These are phyloP conservation scores for Hoplodrina ambigua DNA, from an alignment of 2,888 invertebrate genomes.

Conservation along the genomic window DNA sequence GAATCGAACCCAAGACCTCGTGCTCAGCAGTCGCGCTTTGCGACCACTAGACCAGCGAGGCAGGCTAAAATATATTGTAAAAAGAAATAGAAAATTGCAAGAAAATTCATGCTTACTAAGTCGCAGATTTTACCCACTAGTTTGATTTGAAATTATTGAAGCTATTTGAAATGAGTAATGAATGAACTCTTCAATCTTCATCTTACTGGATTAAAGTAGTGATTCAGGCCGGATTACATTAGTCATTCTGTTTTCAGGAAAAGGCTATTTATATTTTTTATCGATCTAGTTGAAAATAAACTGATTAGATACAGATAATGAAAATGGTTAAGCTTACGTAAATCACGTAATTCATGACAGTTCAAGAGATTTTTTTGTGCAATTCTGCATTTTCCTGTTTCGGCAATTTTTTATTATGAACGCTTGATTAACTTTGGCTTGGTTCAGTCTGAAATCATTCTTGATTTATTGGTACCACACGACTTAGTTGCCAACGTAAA, in stretches of 20 bases:
- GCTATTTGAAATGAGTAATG: slow-evolving; percentile 8
- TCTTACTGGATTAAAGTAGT: slow-evolving; percentile 4
- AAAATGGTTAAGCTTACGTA: slow-evolving; percentile 6
- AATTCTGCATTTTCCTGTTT: slow-evolving; percentile 13
- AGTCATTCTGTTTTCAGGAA: slow-evolving; percentile 28
- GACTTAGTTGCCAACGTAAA: too few species aligned
- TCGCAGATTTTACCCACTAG: too few species aligned
- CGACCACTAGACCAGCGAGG: too few species aligned
- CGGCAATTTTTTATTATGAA: not conserved
- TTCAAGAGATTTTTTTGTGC: not conserved
- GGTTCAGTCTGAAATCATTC: too few species aligned
- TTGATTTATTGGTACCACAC: too few species aligned
- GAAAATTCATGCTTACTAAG: too few species aligned
- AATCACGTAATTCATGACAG: not conserved
- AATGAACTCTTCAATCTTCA: slow-evolving; percentile 15
- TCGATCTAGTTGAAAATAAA: slow-evolving; percentile 10
- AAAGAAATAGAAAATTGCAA: too few species aligned
- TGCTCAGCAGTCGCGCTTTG: too few species aligned
- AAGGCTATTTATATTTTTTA: slow-evolving; percentile 17
- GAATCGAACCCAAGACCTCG: too few species aligned
- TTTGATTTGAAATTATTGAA: not conserved
- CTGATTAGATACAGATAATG: slow-evolving; percentile 33
- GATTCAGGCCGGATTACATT: slow-evolving; percentile 21
- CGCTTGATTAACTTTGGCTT: not conserved
- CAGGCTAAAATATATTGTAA: too few species aligned